Conservation (phyloP, 2,797 vertebrate genomes). For the Peromyscus melanophrys region DNA sequence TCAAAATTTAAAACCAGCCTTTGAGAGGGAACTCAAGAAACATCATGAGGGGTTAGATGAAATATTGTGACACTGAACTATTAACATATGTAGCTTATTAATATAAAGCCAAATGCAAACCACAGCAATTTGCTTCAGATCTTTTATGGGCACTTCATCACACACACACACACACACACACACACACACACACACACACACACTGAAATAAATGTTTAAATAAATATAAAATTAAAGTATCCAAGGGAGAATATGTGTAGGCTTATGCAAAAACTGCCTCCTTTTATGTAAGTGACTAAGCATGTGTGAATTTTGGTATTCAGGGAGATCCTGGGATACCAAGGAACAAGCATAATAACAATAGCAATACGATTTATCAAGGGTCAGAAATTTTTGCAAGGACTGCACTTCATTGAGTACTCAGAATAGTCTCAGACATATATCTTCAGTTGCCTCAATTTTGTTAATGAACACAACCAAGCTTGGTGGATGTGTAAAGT, state of each 20-base stretch:
- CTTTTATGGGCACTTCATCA: not conserved
- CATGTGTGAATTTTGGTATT: not conserved
- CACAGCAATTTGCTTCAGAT: not conserved
- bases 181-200: not conserved
- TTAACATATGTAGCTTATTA: not conserved
- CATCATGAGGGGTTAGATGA: not conserved
- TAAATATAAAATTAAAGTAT: not conserved
- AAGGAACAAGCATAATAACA: not conserved
- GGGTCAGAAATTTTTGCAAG: not conserved
- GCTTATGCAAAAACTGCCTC: not conserved
- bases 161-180: not conserved
- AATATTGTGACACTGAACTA: not conserved
- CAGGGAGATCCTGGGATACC: not conserved
- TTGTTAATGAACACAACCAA: not conserved
- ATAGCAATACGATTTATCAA: not conserved
- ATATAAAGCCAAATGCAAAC: not conserved
- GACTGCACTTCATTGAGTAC: not conserved
- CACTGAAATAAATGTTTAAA: not conserved
- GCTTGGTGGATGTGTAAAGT: not conserved
- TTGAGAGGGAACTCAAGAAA: slow-evolving; percentile 39
- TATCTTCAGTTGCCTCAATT: not conserved
- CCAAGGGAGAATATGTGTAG: not conserved
- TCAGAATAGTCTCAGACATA: not conserved
- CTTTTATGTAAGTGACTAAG: not conserved
- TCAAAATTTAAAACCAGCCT: not conserved